Base-by-base conservation (phyloP, 1,140 invertebrate genomes). In the Hyles euphorbiae region DNA sequence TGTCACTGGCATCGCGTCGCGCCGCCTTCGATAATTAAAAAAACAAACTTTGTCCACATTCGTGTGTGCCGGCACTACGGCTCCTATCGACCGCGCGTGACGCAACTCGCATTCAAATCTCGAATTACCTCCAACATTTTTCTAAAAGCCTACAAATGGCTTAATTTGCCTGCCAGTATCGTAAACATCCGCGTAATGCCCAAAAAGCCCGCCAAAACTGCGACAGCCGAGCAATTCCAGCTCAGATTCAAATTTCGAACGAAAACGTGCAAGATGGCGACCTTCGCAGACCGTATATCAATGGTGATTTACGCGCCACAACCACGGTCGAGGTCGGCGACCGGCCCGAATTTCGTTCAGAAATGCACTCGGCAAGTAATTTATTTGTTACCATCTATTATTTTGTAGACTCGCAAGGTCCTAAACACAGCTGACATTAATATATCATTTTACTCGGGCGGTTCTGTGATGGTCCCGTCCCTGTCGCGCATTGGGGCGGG, bases 371-470 rank as follows among this genome's bases (percentile, higher is more conserved):
- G 73, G 67, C 70, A 74, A 76, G 78, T 87, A 84, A 88, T 87
- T 88, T 88, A 88, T 88, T 84, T 85, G 83, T 86, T 81, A 86
- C 80, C 82, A 87, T 88, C 85, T 87, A 88, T 88, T 88, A 87
- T 87, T 87, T 87, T 86, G 85, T 87, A 88, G 83, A 87, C 85
- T 83, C 82, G 75, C 85, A 76, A 88, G 82, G 85, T 87, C 85
- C 85, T 88, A 87, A 88, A 88, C 83, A 81, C 83, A 84, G 83
- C 82, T 88, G 85, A 88, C 82, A 84, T 81, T 86, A 85, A 88
- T 88, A 88, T 87, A 88, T 88, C 85, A 88, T 87, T 88, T 88
- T 83, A 84, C 78, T 79, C 85, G 79, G 83, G 72, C 75, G 60
- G 73, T 74, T 64, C 70, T 66, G 63, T 67, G 61, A 61, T 70